phyloP scores from a whole-genome alignment of 2,888 invertebrate species.

The Caenorhabditis sp. region DNA sequence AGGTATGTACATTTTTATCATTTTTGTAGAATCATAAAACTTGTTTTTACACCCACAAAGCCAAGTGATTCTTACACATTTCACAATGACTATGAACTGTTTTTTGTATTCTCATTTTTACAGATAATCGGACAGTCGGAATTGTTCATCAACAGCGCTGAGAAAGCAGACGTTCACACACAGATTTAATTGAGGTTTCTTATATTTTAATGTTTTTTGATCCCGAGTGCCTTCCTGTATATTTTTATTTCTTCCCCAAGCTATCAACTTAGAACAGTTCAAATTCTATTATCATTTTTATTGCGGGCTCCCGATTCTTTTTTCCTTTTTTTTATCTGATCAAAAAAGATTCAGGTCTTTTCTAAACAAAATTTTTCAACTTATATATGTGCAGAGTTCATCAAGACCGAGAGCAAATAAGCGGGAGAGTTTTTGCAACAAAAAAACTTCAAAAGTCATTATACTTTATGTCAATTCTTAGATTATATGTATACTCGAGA shows the following conservation, averaged over 20 bases:
- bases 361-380: not conserved
- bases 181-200: slow-evolving; percentile 36
- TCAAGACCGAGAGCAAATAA: not conserved
- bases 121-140: slow-evolving; percentile 52
- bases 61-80: too few relatives aligned
- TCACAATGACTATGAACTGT: too few relatives aligned
- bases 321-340: not conserved
- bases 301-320: not conserved
- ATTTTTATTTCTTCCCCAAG: too few relatives aligned
- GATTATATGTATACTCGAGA: too few relatives aligned
- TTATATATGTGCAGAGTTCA: not conserved
- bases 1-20: slow-evolving; percentile 29
- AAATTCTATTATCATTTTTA: slow-evolving; percentile 7
- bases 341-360: not conserved
- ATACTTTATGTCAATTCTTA: not conserved
- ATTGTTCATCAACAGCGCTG: slow-evolving; percentile 42
- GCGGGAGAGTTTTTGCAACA: not conserved
- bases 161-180: slow-evolving; percentile 51
- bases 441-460: not conserved
- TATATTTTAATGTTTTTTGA: not conserved
- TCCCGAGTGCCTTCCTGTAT: not conserved
- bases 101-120: slow-evolving; percentile 7
- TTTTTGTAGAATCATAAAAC: not conserved
- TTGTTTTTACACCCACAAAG: too few relatives aligned
- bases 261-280: too few relatives aligned